These are phyloP conservation scores for Sialis lutaria DNA, from an alignment of 2,888 invertebrate species.

Conservation along the genomic window DNA sequence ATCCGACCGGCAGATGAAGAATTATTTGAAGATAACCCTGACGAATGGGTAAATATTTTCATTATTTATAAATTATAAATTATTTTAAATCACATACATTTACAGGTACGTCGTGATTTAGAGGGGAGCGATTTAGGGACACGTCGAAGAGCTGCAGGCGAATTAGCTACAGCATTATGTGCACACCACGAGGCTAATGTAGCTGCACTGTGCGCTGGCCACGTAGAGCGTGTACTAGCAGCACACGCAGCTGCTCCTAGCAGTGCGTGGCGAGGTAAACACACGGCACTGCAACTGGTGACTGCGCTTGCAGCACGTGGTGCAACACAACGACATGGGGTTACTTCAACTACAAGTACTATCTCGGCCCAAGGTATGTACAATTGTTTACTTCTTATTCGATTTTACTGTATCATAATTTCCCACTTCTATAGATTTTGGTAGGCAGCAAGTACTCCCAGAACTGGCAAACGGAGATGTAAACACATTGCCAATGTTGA, in stretches of 20 bases:
- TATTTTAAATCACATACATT: conserved; percentile 19
- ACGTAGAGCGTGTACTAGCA: conserved; percentile 61
- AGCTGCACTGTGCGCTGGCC: conserved; percentile 74
- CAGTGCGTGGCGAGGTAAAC: conserved; percentile 82
- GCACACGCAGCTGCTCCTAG: conserved; percentile 61
- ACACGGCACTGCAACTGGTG: conserved; percentile 90
- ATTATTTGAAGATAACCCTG: conserved; percentile 93
- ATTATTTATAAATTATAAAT: too few relatives aligned
- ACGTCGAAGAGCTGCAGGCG: conserved; percentile 87
- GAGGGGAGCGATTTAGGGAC: conserved; percentile 98
- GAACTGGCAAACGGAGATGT: conserved; percentile 55
- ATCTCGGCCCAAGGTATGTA: too few relatives aligned
- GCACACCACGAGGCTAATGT: conserved; percentile 76
- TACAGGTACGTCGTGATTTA: conserved; percentile 75
- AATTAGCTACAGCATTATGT: conserved; percentile 83
- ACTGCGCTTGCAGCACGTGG: conserved; percentile 87
- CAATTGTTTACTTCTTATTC: too few relatives aligned
- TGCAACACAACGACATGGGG: conserved; percentile 75
- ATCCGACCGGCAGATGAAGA: conserved; percentile 93
- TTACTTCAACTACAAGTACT: conserved; percentile 54
- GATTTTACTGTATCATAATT: too few relatives aligned
- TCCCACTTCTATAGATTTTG: background rate
- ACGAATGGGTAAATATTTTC: conserved; percentile 44
- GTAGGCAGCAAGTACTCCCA: conserved; percentile 59
- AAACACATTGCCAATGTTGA: conserved; percentile 74